phyloP scores from a whole-genome alignment of 2,888 invertebrate species.

The Acanthosepion pharaonis region DNA sequence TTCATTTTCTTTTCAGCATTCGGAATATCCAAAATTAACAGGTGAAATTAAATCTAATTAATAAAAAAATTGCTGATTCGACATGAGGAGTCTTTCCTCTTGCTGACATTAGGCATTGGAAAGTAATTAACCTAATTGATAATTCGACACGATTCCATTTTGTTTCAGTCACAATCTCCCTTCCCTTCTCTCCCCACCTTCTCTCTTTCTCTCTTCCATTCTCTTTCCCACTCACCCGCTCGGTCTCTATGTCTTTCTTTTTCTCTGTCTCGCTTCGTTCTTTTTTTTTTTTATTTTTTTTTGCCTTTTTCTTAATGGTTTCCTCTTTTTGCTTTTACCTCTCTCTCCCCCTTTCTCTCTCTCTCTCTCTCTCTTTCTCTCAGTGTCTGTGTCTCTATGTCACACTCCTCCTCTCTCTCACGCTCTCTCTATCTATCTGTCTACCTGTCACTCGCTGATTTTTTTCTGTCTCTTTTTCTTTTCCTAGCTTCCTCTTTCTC shows the following conservation, averaged over 20 bases:
- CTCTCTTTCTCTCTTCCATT: not conserved
- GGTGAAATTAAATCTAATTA: not conserved
- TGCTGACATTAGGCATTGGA: not conserved
- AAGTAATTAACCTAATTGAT: constrained; percentile 33
- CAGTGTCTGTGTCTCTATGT: not conserved
- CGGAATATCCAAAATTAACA: not conserved
- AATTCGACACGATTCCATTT: not conserved
- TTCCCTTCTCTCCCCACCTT: not conserved
- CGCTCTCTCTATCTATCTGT: not conserved
- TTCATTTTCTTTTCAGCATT: not conserved
- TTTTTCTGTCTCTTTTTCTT: not conserved
- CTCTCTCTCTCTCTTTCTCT: not conserved
- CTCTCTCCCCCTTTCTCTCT: not conserved
- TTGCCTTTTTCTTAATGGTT: too few species aligned
- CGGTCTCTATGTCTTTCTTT: not conserved
- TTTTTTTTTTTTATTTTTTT: not conserved
- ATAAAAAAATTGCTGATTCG: not conserved
- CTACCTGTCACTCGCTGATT: not conserved
- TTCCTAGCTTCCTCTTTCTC: not conserved
- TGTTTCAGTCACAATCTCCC: too few species aligned
- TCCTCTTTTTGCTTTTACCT: not conserved
- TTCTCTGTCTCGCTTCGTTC: not conserved
- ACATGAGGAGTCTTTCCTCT: not conserved
- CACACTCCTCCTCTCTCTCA: not conserved
- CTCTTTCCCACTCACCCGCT: not conserved